These are phyloP conservation scores for Butorides virescens DNA, from an alignment of 2,113 vertebrate species.

Conservation along the genomic window DNA sequence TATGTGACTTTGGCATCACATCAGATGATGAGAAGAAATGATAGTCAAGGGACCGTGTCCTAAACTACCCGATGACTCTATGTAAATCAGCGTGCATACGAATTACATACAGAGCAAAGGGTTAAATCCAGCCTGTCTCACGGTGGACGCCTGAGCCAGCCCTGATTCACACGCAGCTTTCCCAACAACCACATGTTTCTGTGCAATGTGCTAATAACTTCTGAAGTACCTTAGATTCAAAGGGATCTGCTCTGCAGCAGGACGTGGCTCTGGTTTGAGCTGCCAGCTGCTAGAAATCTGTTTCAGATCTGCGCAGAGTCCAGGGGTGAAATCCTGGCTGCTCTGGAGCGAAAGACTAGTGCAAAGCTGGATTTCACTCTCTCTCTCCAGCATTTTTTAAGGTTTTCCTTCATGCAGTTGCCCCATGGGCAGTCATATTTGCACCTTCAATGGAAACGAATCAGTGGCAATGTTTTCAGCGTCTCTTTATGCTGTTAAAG, in stretches of 20 bases:
- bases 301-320: background rate
- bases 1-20: background rate
- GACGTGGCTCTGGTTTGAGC: background rate
- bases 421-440: background rate
- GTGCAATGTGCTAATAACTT: background rate
- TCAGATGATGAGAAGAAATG: background rate
- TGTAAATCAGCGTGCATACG: background rate
- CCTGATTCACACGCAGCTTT: background rate
- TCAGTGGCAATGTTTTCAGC: background rate
- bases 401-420: background rate
- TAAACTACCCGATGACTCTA: background rate
- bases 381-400: background rate
- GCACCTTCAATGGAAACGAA: background rate
- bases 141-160: background rate
- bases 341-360: background rate
- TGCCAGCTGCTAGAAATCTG: background rate
- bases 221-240: background rate
- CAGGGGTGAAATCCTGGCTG: background rate
- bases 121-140: background rate
- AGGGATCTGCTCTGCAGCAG: background rate
- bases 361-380: background rate
- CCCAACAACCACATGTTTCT: background rate
- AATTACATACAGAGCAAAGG: background rate
- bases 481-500: background rate
- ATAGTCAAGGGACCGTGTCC: background rate